Evolutionary conservation across 2,888 invertebrate genomes (phyloP).

Genomic region (Branchipolynoe longqiensis): DNA sequence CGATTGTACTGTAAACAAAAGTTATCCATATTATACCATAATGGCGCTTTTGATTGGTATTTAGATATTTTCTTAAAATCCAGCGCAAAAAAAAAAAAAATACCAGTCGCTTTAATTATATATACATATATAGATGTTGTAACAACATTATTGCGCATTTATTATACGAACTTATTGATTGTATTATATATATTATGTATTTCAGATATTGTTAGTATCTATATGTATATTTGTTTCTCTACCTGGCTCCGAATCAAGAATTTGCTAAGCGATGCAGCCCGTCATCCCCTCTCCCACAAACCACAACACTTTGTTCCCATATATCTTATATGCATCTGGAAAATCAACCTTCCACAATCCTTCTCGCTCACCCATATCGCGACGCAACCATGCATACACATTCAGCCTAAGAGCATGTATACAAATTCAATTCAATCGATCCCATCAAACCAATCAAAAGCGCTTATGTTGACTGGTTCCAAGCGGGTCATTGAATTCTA

Average conservation of each 20-base stretch:
- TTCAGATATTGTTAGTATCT: conserved; percentile 43
- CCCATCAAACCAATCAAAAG: no score
- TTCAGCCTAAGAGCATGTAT: no score
- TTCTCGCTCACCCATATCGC: no score
- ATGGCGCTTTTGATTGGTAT: background rate
- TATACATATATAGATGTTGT: conserved; percentile 46
- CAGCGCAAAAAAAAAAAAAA: no score
- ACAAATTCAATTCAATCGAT: no score
- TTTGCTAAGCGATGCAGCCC: conserved; percentile 28
- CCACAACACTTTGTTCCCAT: no score
- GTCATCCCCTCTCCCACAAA: no score
- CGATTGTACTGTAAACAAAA: background rate
- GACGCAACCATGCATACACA: no score
- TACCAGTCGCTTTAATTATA: conserved; percentile 1
- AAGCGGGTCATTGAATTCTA: no score
- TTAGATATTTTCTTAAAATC: conserved; percentile 6
- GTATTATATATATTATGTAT: conserved; percentile 35
- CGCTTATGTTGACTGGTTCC: no score
- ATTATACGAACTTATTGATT: background rate
- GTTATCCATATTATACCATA: background rate
- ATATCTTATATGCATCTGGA: no score
- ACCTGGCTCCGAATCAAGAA: background rate
- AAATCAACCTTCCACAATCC: no score
- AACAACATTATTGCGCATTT: conserved; percentile 22
- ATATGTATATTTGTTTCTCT: conserved; percentile 13